Conservation (phyloP, 2,888 invertebrate species). For the Cantharis flavilabris region DNA sequence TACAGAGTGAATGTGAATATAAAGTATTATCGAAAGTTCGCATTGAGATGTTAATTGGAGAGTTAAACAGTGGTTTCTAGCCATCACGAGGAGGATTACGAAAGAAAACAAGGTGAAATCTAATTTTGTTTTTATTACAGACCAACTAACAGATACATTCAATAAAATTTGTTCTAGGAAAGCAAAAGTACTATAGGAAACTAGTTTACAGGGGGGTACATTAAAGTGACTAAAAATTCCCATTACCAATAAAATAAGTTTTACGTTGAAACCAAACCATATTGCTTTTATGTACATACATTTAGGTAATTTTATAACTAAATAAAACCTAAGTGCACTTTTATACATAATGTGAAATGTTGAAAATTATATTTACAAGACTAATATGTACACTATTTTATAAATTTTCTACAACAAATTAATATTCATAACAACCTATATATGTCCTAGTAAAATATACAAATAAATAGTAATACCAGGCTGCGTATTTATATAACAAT, state of each 20-base stretch:
- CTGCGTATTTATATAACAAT: constrained; percentile 49
- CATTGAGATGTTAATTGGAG: neutral
- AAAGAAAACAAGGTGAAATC: neutral
- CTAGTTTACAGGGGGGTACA: neutral
- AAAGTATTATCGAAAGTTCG: neutral
- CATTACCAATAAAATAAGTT: neutral
- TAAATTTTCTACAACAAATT: constrained; percentile 20
- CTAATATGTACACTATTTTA: constrained; percentile 19
- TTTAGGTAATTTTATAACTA: neutral
- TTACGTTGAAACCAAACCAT: neutral
- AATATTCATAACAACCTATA: constrained; percentile 15
- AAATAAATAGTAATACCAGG: constrained; percentile 15
- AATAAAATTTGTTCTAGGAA: neutral
- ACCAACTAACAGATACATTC: neutral
- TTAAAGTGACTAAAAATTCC: neutral
- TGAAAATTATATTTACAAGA: constrained; percentile 22
- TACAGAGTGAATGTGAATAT: neutral
- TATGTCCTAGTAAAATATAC: constrained; percentile 12
- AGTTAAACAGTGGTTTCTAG: neutral
- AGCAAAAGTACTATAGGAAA: neutral
- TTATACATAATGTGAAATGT: constrained; percentile 22
- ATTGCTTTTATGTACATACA: neutral
- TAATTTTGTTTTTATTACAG: neutral
- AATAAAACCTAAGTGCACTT: constrained; percentile 25
- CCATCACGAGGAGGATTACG: neutral